These are phyloP conservation scores for Herminia tarsipennalis DNA, from an alignment of 2,888 invertebrate genomes.

Conservation along the genomic window DNA sequence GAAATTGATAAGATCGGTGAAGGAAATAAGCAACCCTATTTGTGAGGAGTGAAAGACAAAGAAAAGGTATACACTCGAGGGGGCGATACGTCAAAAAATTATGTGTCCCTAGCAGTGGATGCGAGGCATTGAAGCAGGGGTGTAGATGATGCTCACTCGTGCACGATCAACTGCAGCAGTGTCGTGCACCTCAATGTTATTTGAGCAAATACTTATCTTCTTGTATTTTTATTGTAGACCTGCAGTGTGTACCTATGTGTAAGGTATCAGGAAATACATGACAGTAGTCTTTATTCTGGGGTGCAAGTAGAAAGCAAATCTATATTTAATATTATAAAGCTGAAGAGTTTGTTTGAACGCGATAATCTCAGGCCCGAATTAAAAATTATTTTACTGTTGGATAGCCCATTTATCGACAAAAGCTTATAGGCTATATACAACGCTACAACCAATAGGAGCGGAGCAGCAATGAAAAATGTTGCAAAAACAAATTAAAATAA, in stretches of 20 bases:
- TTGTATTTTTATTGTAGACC: background rate
- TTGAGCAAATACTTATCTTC: slow-evolving; percentile 1
- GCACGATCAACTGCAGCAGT: slow-evolving; percentile 28
- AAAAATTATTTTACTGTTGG: no score
- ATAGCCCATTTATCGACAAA: no score
- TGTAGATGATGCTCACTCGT: slow-evolving; percentile 27
- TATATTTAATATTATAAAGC: no score
- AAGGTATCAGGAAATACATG: no score
- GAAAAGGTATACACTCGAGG: slow-evolving; percentile 65
- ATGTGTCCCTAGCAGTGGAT: slow-evolving; percentile 54
- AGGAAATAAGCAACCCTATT: slow-evolving; percentile 62
- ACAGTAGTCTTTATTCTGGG: background rate
- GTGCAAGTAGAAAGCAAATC: no score
- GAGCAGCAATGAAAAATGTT: no score
- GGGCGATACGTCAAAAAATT: slow-evolving; percentile 72
- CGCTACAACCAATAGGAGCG: no score
- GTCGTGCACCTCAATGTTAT: slow-evolving; percentile 15
- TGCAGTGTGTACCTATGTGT: no score
- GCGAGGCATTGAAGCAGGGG: slow-evolving; percentile 23
- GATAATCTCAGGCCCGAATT: no score
- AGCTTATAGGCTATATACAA: no score
- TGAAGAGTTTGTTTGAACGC: no score
- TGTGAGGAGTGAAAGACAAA: slow-evolving; percentile 58
- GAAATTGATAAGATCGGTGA: slow-evolving; percentile 28
- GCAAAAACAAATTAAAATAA: no score